Conservation (phyloP, 2,888 invertebrate genomes). For the Trichogramma dendrolimi region DNA sequence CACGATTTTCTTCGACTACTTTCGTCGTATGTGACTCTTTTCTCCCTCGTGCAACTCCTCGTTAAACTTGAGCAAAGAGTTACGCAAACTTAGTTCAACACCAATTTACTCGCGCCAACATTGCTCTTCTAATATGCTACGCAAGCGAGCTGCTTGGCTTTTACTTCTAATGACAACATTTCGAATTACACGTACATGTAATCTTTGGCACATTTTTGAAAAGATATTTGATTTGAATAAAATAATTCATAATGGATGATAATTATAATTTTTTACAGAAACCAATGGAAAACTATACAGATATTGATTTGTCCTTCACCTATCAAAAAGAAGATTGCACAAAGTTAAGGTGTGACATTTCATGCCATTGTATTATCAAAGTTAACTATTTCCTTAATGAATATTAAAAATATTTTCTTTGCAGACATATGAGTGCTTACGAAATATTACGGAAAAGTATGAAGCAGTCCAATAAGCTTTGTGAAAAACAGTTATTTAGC, state of each 20-base stretch:
- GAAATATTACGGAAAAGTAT: conserved; percentile 39
- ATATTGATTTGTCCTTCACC: conserved; percentile 43
- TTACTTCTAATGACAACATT: conserved; percentile 1
- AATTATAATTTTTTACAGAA: conserved; percentile 32
- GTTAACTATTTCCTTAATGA: not conserved
- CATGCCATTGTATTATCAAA: not conserved
- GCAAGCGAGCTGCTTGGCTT: not conserved
- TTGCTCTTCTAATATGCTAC: conserved; percentile 42
- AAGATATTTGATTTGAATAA: too few relatives aligned
- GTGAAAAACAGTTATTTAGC: conserved; percentile 43
- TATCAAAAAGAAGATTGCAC: conserved; percentile 41
- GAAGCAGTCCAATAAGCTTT: conserved; percentile 40
- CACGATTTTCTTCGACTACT: too few relatives aligned
- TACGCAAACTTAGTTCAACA: conserved; percentile 45
- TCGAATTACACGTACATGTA: conserved; percentile 3
- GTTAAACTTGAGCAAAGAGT: conserved; percentile 44
- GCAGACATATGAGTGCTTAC: conserved; percentile 41
- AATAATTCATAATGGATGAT: too few relatives aligned
- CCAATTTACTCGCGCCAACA: conserved; percentile 46
- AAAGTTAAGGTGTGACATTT: conserved; percentile 35
- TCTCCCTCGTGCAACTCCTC: conserved; percentile 20
- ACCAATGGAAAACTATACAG: conserved; percentile 39
- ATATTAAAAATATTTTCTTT: conserved; percentile 8
- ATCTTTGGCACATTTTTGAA: not conserved
- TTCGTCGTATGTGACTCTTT: not conserved